A percentile compares a stretch with the other conserved stretches of the same genome.
Conservation (phyloP, 2,888 invertebrate genomes). For the Craniophora ligustri region DNA sequence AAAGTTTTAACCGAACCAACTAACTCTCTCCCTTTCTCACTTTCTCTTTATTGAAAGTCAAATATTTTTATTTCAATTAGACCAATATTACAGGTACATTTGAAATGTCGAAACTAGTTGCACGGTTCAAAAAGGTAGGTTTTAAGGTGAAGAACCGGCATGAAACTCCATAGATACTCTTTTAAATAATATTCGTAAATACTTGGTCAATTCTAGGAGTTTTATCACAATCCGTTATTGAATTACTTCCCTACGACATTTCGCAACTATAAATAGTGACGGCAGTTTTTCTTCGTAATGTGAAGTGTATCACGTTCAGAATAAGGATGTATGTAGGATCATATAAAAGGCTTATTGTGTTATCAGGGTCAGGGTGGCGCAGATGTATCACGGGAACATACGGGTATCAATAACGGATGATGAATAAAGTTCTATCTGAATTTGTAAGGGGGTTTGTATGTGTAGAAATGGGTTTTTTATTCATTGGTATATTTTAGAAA, state of each 20-base stretch:
- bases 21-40: no score
- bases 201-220: no score
- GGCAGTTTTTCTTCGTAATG: conserved; percentile 8
- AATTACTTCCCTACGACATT: not conserved
- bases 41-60: no score
- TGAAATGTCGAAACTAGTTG: no score
- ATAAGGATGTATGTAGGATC: conserved; percentile 36
- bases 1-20: no score
- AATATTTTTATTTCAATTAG: no score
- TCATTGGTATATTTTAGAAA: not conserved
- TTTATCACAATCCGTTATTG: no score
- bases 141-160: no score
- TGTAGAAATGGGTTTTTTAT: not conserved
- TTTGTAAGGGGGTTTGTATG: conserved; percentile 16
- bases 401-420: conserved; percentile 1
- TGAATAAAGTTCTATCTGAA: conserved; percentile 17
- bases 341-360: conserved; percentile 50
- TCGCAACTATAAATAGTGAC: conserved; percentile 12
- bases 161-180: no score
- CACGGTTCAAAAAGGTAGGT: no score
- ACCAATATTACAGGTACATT: no score
- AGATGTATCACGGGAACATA: conserved; percentile 22
- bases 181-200: no score
- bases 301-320: conserved; percentile 23
- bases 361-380: conserved; percentile 33